Base-by-base conservation (phyloP, 2,113 vertebrate genomes). In the Corythornis madagascariensis region DNA sequence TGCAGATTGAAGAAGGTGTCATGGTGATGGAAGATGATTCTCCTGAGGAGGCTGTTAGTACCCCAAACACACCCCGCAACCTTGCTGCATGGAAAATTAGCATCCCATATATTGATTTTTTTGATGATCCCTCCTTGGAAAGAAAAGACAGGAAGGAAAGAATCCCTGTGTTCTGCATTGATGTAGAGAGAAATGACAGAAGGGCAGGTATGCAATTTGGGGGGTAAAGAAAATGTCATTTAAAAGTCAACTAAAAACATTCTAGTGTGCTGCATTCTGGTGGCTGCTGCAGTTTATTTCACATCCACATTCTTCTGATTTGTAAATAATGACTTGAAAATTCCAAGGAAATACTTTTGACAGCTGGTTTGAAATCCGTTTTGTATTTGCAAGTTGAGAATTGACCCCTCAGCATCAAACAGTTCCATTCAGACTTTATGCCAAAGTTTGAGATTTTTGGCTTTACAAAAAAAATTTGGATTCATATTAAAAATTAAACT, bases 141-240 rank as follows among this genome's bases (percentile, higher is more conserved):
- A 98, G 96, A 66, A 98, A 93, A 90, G 98, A 98, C 64, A 99
- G 98, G 96, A 99, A 98, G 92, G 99, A 99, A 95, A 98, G 97
- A 94, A 96, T 98, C 89, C 99, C 98, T 24, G 98, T 99, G 17
- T 99, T 99, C 98, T 99, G 98, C 97, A 99, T 99, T 95, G 98
- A 99, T 38, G 99, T 99, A 83, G 98, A 99, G 86, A 98, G 99
- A 72, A 98, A 99, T 31, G 99, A 99, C 94, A 96, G 98, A 88
- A 97, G 96, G 94, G 97, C 98, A 63, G 98, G 99, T 99, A 97
- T 83, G 97, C 43, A 33, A 0, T n/a, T 17, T 28, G 91, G 56
- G 42, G 7, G 66, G 24, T 74, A 48, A 28, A 16, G 28, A 38
- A 77, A 79, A 29, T 11, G 11, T 38, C 4, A 15, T 45, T 80